phyloP scores from a whole-genome alignment of 2,113 vertebrate genomes.

The Pandion haliaetus region DNA sequence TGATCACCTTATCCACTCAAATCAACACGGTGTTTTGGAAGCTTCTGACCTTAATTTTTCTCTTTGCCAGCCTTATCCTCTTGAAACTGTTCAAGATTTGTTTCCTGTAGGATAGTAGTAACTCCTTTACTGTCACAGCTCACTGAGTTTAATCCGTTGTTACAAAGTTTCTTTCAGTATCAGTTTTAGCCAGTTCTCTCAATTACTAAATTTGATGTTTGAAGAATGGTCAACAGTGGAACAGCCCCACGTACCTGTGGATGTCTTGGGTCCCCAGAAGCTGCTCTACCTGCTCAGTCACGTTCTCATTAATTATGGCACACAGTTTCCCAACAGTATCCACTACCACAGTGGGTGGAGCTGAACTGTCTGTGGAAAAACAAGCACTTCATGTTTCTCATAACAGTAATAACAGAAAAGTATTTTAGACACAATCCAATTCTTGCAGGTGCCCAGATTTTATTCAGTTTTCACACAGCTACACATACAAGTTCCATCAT shows the following conservation, averaged over 20 bases:
- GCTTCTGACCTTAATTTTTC: neutral
- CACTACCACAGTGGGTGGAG: constrained; percentile 79
- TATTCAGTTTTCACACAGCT: neutral
- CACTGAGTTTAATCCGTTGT: neutral
- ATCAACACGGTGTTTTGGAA: neutral
- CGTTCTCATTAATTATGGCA: constrained; percentile 50
- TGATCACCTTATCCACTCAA: neutral
- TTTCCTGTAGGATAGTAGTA: neutral
- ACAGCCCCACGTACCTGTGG: constrained; percentile 78
- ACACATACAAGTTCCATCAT: neutral
- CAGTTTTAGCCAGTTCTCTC: neutral
- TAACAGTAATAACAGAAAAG: neutral
- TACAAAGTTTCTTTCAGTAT: neutral
- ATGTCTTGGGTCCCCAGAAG: constrained; percentile 82
- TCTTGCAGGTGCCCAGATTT: neutral
- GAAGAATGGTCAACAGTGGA: neutral
- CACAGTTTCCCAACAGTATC: constrained; percentile 79
- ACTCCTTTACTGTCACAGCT: neutral
- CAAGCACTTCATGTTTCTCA: neutral
- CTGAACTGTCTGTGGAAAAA: constrained; percentile 76
- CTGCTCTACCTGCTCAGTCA: constrained; percentile 67
- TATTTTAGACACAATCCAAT: neutral
- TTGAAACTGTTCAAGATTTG: neutral
- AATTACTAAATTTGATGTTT: neutral
- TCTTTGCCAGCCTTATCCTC: neutral